phyloP scores from a whole-genome alignment of 2,888 invertebrate genomes.

The Yponomeuta plumbellus region DNA sequence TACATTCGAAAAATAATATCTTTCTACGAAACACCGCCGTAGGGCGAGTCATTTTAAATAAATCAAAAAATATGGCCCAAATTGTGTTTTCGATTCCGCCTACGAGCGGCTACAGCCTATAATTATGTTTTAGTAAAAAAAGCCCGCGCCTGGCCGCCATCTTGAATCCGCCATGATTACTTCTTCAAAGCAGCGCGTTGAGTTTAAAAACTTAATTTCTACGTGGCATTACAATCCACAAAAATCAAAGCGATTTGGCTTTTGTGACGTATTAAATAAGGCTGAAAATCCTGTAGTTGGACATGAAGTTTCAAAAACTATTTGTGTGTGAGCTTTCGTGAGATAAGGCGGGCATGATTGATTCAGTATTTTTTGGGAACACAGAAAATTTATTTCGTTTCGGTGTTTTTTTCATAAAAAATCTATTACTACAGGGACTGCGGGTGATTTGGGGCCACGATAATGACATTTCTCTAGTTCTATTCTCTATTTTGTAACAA shows the following conservation, averaged over 20 bases:
- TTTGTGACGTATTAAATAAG: neutral
- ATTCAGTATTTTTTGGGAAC: neutral
- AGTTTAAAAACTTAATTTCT: conserved; percentile 56
- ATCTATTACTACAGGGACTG: neutral
- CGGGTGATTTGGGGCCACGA: neutral
- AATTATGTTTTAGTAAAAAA: conserved; percentile 39
- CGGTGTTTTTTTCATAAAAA: neutral
- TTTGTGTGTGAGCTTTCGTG: neutral
- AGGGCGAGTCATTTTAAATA: conserved; percentile 5
- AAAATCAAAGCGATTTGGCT: neutral
- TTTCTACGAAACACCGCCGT: neutral
- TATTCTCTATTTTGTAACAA: neutral
- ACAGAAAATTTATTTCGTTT: neutral
- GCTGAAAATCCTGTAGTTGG: neutral
- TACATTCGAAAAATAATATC: conserved; percentile 12
- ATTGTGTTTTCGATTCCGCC: conserved; percentile 21
- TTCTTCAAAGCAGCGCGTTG: conserved; percentile 29
- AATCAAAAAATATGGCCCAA: conserved; percentile 17
- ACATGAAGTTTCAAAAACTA: neutral
- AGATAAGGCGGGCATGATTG: neutral
- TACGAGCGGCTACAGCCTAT: conserved; percentile 28
- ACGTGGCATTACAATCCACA: neutral
- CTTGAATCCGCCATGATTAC: conserved; percentile 35
- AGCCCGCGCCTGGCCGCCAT: conserved; percentile 35
- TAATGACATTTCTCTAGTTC: neutral